Conservation (phyloP, 2,888 invertebrate genomes). For the Artemia sinica region DNA sequence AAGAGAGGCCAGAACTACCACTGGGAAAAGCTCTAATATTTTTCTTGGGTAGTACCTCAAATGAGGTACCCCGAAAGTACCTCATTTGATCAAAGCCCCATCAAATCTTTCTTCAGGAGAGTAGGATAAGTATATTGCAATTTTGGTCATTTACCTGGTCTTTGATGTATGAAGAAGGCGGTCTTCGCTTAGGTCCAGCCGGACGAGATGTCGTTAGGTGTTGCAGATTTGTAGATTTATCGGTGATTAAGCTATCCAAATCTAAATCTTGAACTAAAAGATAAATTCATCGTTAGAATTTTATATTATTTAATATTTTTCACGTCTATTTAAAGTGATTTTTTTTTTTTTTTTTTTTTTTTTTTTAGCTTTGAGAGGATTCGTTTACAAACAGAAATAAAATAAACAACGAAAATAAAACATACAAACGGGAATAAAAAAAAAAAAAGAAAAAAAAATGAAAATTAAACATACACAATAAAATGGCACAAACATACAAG, state of each 20-base stretch:
- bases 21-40: too few species aligned
- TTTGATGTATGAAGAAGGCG: conserved; percentile 40
- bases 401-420: not conserved
- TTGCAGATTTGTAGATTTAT: conserved; percentile 29
- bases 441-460: not conserved
- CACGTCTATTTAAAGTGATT: too few species aligned
- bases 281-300: too few species aligned
- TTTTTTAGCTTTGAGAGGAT: too few species aligned
- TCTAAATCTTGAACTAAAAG: conserved; percentile 19
- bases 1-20: too few species aligned
- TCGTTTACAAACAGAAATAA: not conserved
- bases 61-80: too few species aligned
- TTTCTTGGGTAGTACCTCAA: too few species aligned
- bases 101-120: too few species aligned
- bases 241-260: conserved; percentile 28
- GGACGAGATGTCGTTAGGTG: conserved; percentile 34
- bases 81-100: too few species aligned
- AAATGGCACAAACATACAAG: not conserved
- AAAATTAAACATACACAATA: not conserved
- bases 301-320: too few species aligned
- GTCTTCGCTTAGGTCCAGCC: conserved; percentile 46
- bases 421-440: not conserved
- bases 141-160: conserved; percentile 24
- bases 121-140: not conserved
- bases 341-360: too few species aligned